Evolutionary conservation across 2,888 invertebrate species (phyloP), one percentile per base, ranked within the genome.

Genomic region (Latheticus oryzae): DNA sequence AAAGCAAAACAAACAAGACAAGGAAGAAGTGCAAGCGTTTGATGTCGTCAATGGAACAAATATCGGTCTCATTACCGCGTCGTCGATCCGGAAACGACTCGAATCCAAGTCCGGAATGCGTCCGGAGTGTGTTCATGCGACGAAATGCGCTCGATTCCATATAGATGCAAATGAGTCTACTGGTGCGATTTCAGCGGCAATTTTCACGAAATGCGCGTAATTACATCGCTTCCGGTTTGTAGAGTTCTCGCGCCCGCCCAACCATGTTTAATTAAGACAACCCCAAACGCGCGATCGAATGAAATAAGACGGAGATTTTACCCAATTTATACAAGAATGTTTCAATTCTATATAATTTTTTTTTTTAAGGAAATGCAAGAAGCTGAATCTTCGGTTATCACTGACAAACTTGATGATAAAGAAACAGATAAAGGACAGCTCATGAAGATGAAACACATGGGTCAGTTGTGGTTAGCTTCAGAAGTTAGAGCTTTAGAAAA

Each of bases 401-500:
- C 59, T 42, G 48, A 52, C 40, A 43, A 60, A 51, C 61, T 15
- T 38, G 52, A 61, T 19, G 62, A 65, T 17, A 55, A 58, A 17
- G 56, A 45, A 5, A 4, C 32, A 5, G 55, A 51, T 26, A 61
- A 58, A n/a, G 82, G 81, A 67, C 70, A 80, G 2, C 76, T 76
- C 61, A 80, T 89, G 82, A 85, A 88, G 60, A 88, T 91, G 84
- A 85, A 88, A 60, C 88, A 93, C 45, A 91, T 96, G 86, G 95
- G 95, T 1, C 90, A 90, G 67, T 81, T 96, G 53, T 94, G 96
- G 91, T 80, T 97, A 48, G 87, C 88, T 67, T 91, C 93, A 3
- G 95, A 93, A 76, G 95, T 96, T 9, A 86, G 88, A 32, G 91
- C 93, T 61, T 78, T 96, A 61, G 95, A 96, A 78, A 89, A 83